Base-by-base conservation (phyloP, 2,113 vertebrate species). In the Lagopus muta region DNA sequence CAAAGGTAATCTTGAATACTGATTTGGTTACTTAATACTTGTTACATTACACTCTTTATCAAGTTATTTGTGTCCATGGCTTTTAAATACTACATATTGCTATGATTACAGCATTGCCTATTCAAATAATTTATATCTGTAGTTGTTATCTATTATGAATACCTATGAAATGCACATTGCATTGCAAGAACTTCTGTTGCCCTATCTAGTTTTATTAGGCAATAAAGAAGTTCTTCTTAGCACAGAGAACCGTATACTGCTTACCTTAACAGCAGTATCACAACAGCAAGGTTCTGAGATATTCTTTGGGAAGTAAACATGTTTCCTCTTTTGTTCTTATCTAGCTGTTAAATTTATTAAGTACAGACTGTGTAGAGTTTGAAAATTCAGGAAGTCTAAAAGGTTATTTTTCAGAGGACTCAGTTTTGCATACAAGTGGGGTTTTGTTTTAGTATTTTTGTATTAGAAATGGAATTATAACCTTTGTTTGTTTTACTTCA, bases 151-250 rank as follows among this genome's bases (percentile, higher is more conserved):
- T 93, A 30, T 84, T 90, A 86, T 1, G 27, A 90, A 83, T 52
- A 65, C 38, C 65, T 74, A 57, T 79, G 86, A 80, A 94, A 52
- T n/a, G 83, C 64, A 36, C 6, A 79, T 60, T 70, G 78, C 69
- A 89, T 77, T 92, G 54, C 92, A 94, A 89, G 67, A 91, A 80
- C 87, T 90, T 93, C 38, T 71, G 89, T 97, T 95, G 83, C 91
- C 66, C 65, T 87, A 94, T 90, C 88, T 89, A 71, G 77, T 67
- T 93, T 96, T 91, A 96, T 96, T 95, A 90, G 83, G 93, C 82
- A 97, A 96, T 96, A 93, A 95, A 94, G 88, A 66, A 77, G 40
- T 85, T 81, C 84, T 86, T 55, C 75, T 45, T 87, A 57, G 43
- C 70, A 93, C 47, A 89, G 32, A 66, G 71, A 85, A 28, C 38